Percentiles rank a stretch among this genome's conserved stretches.
Evolutionary conservation across 64 coral and sea anemone genomes (phyloP).

Genomic region (Cladopsammia gracilis): DNA sequence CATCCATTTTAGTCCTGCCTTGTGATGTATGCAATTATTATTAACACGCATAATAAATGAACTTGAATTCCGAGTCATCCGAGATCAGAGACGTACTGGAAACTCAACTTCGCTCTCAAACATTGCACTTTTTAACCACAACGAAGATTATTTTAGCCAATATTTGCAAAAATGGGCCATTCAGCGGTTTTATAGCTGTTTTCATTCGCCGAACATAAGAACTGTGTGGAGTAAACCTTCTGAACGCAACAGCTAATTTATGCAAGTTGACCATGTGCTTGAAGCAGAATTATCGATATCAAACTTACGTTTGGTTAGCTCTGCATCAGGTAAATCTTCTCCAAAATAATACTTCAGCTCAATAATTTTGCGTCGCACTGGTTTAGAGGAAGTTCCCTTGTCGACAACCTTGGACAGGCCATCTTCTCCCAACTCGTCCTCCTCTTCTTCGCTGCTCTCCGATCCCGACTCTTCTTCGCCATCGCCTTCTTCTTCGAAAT

Average conservation of each 20-base stretch:
- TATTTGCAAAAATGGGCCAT: background rate
- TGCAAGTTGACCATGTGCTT: conserved; percentile 89
- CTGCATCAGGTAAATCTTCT: conserved; percentile 94
- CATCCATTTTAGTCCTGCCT: conserved; percentile 57
- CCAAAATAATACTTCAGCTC: conserved; percentile 98
- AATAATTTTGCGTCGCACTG: conserved; percentile 89
- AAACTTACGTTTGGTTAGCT: conserved; percentile 92
- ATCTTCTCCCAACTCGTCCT: conserved; percentile 36
- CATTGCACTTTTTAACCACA: background rate
- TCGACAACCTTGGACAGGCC: background rate
- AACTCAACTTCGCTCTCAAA: background rate
- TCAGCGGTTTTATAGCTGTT: background rate
- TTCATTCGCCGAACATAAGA: background rate
- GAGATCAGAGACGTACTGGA: conserved; percentile 6
- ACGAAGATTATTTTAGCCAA: background rate
- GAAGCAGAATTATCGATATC: conserved; percentile 50
- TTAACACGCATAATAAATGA: conserved; percentile 28
- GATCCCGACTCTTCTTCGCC: conserved; percentile 69
- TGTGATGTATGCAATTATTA: conserved; percentile 71
- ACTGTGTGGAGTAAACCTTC: background rate
- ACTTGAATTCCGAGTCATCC: conserved; percentile 46
- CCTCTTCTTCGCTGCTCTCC: conserved; percentile 85
- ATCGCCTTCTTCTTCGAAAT: conserved; percentile 87
- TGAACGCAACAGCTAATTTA: conserved; percentile 49
- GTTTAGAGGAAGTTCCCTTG: conserved; percentile 80